phyloP scores from a whole-genome alignment of 2,888 invertebrate species.

The Fissipunctia ypsillon region DNA sequence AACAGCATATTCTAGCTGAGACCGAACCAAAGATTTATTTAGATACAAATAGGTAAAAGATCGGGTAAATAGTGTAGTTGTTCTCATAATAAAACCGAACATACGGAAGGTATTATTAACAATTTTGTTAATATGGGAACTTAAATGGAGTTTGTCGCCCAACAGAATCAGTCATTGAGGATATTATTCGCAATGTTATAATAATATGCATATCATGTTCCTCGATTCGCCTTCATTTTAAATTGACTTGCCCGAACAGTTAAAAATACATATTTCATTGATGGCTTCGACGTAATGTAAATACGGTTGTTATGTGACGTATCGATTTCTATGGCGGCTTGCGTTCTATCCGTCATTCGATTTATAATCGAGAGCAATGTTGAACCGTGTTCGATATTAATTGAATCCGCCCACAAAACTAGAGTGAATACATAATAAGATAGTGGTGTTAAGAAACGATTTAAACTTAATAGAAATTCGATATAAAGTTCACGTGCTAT shows the following conservation, averaged over 20 bases:
- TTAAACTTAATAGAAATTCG: constrained; percentile 53
- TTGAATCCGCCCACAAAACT: constrained; percentile 42
- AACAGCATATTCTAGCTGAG: too few relatives aligned
- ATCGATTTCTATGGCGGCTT: constrained; percentile 51
- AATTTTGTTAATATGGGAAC: too few relatives aligned
- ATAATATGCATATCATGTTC: constrained; percentile 44
- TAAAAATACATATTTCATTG: constrained; percentile 40
- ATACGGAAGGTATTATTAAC: too few relatives aligned
- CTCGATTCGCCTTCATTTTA: constrained; percentile 11
- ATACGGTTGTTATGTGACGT: constrained; percentile 42
- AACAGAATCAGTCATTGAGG: too few relatives aligned
- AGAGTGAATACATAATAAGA: constrained; percentile 51
- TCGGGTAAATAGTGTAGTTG: too few relatives aligned
- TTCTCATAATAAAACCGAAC: too few relatives aligned
- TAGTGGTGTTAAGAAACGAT: constrained; percentile 52
- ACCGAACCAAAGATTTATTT: too few relatives aligned
- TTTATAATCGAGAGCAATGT: constrained; percentile 48
- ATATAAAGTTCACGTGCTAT: constrained; percentile 69
- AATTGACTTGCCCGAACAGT: constrained; percentile 37
- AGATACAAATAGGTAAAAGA: too few relatives aligned
- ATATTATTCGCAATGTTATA: constrained; percentile 22
- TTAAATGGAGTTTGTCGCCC: too few relatives aligned
- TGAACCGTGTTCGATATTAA: constrained; percentile 34
- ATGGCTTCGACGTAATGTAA: constrained; percentile 16
- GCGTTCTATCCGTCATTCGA: constrained; percentile 26